Evolutionary conservation across 2,888 invertebrate genomes (phyloP).

Genomic region (Oscheius sp.): DNA sequence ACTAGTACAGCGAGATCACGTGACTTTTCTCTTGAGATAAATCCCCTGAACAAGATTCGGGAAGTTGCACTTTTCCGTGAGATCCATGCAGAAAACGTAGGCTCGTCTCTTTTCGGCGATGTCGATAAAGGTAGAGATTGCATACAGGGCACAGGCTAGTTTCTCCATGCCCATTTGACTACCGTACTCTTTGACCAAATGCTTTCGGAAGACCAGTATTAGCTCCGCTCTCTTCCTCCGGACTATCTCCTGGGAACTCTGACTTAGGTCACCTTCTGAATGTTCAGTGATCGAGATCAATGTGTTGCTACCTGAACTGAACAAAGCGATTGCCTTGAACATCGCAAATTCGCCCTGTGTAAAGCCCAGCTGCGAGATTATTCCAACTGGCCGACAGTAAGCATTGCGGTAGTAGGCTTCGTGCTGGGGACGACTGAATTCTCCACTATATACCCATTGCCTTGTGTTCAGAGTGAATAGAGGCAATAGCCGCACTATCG

Average conservation of each 20-base stretch:
- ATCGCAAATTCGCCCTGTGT: conserved; percentile 48
- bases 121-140: conserved; percentile 4
- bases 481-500: too few species aligned
- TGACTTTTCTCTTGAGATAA: neutral
- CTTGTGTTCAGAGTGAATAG: too few species aligned
- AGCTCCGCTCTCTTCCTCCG: neutral
- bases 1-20: neutral
- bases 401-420: conserved; percentile 47
- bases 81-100: conserved; percentile 4
- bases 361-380: conserved; percentile 43
- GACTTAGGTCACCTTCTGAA: neutral
- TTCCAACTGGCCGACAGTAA: conserved; percentile 51
- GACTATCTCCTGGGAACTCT: neutral
- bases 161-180: conserved; percentile 13
- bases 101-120: conserved; percentile 1
- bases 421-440: conserved; percentile 12
- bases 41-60: neutral
- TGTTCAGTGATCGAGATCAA: too few species aligned
- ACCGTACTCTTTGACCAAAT: conserved; percentile 11
- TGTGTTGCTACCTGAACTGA: conserved; percentile 24
- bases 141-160: neutral
- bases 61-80: neutral
- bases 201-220: neutral
- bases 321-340: conserved; percentile 54
- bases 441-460: conserved; percentile 31